Evolutionary conservation across 1,140 invertebrate genomes (phyloP).

Genomic region (Lordiphosa collinella): DNA sequence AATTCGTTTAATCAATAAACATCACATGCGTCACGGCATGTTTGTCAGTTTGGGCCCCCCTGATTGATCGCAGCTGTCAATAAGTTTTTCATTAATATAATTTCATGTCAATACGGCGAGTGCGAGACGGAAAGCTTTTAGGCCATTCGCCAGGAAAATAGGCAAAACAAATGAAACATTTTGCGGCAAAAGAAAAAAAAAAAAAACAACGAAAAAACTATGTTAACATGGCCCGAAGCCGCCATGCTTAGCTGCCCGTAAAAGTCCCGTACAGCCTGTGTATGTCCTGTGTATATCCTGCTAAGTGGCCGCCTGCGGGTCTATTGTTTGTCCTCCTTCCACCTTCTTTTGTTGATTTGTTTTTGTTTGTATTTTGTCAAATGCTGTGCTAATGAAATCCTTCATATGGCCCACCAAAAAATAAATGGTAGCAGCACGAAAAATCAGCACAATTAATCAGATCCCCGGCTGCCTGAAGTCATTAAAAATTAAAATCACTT

Average conservation of each 20-base stretch:
- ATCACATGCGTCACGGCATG: slow-evolving; percentile 19
- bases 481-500: slow-evolving; percentile 75
- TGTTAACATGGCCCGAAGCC: slow-evolving; percentile 69
- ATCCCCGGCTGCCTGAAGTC: slow-evolving; percentile 45
- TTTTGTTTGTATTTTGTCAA: slow-evolving; percentile 70
- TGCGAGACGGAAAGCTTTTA: not conserved
- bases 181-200: slow-evolving; percentile 23
- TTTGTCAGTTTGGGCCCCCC: slow-evolving; percentile 40
- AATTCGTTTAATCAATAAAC: slow-evolving; percentile 59
- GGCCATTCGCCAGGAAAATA: slow-evolving; percentile 6
- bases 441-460: slow-evolving; percentile 69
- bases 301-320: slow-evolving; percentile 61
- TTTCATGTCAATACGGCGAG: slow-evolving; percentile 54
- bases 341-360: slow-evolving; percentile 3
- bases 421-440: no score
- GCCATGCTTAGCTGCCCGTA: slow-evolving; percentile 14
- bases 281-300: slow-evolving; percentile 26
- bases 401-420: slow-evolving; percentile 25
- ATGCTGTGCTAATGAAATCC: slow-evolving; percentile 76
- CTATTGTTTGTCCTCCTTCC: slow-evolving; percentile 41
- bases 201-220: slow-evolving; percentile 5
- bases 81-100: slow-evolving; percentile 78
- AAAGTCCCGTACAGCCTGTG: not conserved
- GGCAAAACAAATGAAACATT: slow-evolving; percentile 71
- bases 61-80: slow-evolving; percentile 74